Base-by-base conservation (phyloP, 2,888 invertebrate species). In the Lasioglossum oenotherae region DNA sequence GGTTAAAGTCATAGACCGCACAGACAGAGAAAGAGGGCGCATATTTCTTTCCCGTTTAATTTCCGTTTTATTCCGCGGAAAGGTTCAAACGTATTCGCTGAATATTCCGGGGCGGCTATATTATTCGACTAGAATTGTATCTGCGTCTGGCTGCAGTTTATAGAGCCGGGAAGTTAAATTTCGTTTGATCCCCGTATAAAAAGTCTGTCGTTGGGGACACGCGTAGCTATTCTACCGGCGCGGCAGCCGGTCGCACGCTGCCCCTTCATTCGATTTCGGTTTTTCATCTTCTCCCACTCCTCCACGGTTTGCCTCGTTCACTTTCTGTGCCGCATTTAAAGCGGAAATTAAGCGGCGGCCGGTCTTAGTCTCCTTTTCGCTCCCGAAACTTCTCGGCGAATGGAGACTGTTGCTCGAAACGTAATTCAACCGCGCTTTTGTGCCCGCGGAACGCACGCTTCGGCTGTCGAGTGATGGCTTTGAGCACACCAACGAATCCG, bases 271-370 rank as follows among this genome's bases (percentile, higher is more conserved):
- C 91, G 85, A 90, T 90, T 90, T 87, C 71, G 80, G 76, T 85
- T 85, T 81, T 89, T 90, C 85, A 80, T 87, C 83, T 79, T 80
- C 38, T 57, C 60, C 69, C 16, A 16, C 31, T 4, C 27, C 14
- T 4, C 35, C 35, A 16, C 19, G 71, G 77, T 80, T 84, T 81
- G 73, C 44, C 78, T 46, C 31, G 79, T 67, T 57, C 85, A 79
- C 73, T 78, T 84, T 85, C 73, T 84, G 81, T 73, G 67, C 60
- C 81, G 89, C 91, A 90, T 90, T 89, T 87, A 89, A 90, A 90
- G 72, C 89, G 89, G 87, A 87, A 90, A 90, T 90, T 90, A 90
- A 90, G 87, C 90, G 78, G 35, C 74, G 44, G n/a, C 5, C 74
- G 64, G 49, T 41, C 73, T 80, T 80, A 75, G 49, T 71, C 71